Evolutionary conservation across 2,888 invertebrate species (phyloP).

Genomic region (Drosophila glabriapex): DNA sequence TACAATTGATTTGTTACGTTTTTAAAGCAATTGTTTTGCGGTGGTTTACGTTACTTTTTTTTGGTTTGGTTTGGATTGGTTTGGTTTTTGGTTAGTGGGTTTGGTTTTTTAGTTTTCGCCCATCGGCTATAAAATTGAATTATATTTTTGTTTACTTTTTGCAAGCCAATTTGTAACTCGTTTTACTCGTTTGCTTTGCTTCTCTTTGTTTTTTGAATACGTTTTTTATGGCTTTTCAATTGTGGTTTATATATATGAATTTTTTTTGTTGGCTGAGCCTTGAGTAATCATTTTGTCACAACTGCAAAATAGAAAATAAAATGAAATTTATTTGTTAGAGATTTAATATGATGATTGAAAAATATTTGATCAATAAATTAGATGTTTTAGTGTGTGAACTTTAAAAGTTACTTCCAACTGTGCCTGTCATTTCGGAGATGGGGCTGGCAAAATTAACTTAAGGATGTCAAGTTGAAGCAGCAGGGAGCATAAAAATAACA

Average conservation of each 20-base stretch:
- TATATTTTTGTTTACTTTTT: conserved; percentile 51
- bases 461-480: conserved; percentile 63
- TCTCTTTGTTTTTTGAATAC: conserved; percentile 24
- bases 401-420: conserved; percentile 16
- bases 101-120: conserved; percentile 28
- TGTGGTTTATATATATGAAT: conserved; percentile 11
- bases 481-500: conserved; percentile 55
- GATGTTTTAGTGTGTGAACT: conserved; percentile 1
- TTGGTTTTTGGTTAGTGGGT: conserved; percentile 19
- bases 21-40: conserved; percentile 67
- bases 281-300: conserved; percentile 57
- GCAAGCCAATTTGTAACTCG: conserved; percentile 46
- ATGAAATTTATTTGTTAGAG: not conserved
- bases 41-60: conserved; percentile 71
- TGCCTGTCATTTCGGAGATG: conserved; percentile 38
- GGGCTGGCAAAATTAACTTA: conserved; percentile 71
- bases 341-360: not conserved
- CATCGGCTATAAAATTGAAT: conserved; percentile 53
- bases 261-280: conserved; percentile 13
- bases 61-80: conserved; percentile 28
- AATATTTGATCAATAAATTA: conserved; percentile 20
- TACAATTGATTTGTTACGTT: conserved; percentile 31
- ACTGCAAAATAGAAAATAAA: conserved; percentile 47
- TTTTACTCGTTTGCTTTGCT: conserved; percentile 6
- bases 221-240: conserved; percentile 18